Conservation (phyloP, 1,140 invertebrate genomes). For the Tribolium madens region DNA sequence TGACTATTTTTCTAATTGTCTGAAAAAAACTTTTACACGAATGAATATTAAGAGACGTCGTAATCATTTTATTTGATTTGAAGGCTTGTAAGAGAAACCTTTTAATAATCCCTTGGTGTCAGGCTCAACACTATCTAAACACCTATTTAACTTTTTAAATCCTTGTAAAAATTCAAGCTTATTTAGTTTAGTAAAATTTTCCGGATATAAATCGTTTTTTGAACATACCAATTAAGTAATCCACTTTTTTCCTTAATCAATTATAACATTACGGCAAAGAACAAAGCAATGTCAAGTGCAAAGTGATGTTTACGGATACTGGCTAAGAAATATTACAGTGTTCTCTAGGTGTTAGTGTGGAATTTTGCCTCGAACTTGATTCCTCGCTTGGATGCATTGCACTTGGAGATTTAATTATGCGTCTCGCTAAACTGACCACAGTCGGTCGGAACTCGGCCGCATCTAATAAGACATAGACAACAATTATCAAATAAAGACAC, state of each 20-base stretch:
- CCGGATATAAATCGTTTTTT: not conserved
- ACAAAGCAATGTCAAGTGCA: conserved; percentile 43
- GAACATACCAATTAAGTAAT: not conserved
- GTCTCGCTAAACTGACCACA: conserved; percentile 42
- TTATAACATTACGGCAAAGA: not conserved
- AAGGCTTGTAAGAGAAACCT: not conserved
- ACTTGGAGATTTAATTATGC: conserved; percentile 45
- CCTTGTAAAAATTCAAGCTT: not conserved
- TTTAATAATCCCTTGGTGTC: not conserved
- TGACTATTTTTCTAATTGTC: too few relatives aligned
- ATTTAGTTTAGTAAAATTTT: too few relatives aligned
- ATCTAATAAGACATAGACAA: conserved; percentile 24
- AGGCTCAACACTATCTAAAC: not conserved
- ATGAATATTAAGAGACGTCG: not conserved
- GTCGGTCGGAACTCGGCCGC: conserved; percentile 38
- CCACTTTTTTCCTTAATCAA: conserved; percentile 1
- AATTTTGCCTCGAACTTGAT: conserved; percentile 46
- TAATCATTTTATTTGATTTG: not conserved
- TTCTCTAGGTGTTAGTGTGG: conserved; percentile 33
- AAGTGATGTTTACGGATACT: conserved; percentile 42
- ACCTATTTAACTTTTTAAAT: not conserved
- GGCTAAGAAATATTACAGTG: conserved; percentile 24
- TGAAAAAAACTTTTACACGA: not conserved
- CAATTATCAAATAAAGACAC: conserved; percentile 29
- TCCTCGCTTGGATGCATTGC: conserved; percentile 41